Evolutionary conservation across 2,888 invertebrate species (phyloP), one percentile per base, ranked within the genome.

Genomic region (Tachina grossa): DNA sequence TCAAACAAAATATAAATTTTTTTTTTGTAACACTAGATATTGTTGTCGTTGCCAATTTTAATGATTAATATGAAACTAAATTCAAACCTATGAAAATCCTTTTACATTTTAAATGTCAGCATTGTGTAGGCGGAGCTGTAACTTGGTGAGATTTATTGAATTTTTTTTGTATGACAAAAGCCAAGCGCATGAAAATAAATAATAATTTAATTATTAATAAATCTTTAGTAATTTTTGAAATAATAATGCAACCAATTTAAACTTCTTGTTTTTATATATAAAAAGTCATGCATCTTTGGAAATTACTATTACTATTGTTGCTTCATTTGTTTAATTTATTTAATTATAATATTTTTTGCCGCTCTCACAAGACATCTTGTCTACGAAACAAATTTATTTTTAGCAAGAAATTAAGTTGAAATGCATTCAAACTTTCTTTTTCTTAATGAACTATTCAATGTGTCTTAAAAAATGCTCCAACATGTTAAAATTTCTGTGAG

Each of bases 381-480:
- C 11, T 16, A 51, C n/a, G 49, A 59, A 59, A 59, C 1, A 9
- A 69, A 71, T 71, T 63, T 19, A 22, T 66, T 41, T n/a, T 63
- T 79, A 61, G 9, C 41, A 41, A 19, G 57, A 49, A 66, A 74
- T 74, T 80, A 10, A 49, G 65, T 6, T 57, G 1, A 69, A 49
- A 72, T 55, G 22, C n/a, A 53, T 69, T 78, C 43, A 13, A n/a
- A 45, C 13, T 39, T 47, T 74, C 10, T 31, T 16, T 31, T 22
- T 16, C 5, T 61, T 81, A 81, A 81, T 9, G 59, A 81, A 75
- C 75, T 75, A 81, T 81, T 68, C 68, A 81, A 5, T 14, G 11
- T 16, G n/a, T 3, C 3, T 61, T 14, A 39, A 31, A 3, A 41
- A 14, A 53, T 53, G 4, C 3, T 47, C 55, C 0, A 4, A 55